Evolutionary conservation across 2,113 vertebrate genomes (phyloP).

Genomic region (Chrysochloris asiatica): DNA sequence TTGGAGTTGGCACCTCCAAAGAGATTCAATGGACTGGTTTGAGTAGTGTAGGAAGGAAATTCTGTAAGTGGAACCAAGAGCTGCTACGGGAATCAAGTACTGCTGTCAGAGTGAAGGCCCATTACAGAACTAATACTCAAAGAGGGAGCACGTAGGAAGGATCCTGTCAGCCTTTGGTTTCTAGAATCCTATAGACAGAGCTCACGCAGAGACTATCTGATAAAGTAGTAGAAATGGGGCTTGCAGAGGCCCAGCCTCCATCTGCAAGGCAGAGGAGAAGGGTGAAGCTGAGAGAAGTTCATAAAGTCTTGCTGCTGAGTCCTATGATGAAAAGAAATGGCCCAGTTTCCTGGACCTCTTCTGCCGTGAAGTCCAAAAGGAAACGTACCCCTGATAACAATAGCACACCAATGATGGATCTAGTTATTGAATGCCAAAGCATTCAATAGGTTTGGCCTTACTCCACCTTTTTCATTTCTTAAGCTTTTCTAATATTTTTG

Average conservation of each 20-base stretch:
- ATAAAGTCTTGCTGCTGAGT: neutral
- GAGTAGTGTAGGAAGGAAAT: neutral
- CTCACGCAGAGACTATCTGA: neutral
- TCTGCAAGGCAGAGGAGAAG: neutral
- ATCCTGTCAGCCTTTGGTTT: neutral
- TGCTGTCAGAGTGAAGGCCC: neutral
- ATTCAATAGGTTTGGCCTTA: neutral
- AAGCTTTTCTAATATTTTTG: neutral
- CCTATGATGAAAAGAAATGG: neutral
- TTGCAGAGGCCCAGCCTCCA: neutral
- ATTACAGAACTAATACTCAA: fast-evolving
- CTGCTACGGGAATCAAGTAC: neutral
- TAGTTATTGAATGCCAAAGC: neutral
- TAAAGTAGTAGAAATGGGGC: neutral
- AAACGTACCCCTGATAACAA: neutral
- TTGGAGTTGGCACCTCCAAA: neutral
- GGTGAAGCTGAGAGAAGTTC: neutral
- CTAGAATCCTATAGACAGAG: neutral
- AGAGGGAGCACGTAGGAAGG: neutral
- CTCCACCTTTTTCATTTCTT: neutral
- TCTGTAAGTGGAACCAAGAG: neutral
- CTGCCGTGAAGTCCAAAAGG: neutral
- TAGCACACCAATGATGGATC: neutral
- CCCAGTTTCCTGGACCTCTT: neutral
- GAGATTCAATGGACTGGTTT: neutral